phyloP scores from a whole-genome alignment of 1,140 invertebrate species.

The Samia ricini region DNA sequence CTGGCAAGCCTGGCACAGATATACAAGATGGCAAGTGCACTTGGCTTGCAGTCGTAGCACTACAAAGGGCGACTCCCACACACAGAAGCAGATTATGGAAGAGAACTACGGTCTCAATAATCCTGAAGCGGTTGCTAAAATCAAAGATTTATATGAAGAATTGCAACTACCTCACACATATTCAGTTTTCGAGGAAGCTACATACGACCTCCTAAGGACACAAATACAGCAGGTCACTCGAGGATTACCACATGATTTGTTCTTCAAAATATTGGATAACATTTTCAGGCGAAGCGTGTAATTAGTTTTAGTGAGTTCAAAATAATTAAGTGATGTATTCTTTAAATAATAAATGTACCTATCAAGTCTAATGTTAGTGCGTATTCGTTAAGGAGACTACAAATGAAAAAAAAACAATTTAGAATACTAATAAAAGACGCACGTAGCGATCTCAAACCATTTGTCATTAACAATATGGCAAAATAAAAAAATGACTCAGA shows the following conservation, averaged over 20 bases:
- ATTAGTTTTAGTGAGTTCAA: conserved; percentile 15
- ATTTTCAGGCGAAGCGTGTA: conserved; percentile 83
- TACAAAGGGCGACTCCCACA: conserved; percentile 85
- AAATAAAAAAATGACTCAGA: conserved; percentile 1
- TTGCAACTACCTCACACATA: conserved; percentile 88
- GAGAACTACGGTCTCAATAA: conserved; percentile 89
- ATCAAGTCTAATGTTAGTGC: not conserved
- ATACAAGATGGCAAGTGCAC: conserved; percentile 97
- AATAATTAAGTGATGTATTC: not conserved
- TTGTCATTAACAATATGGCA: not conserved
- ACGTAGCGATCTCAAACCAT: not conserved
- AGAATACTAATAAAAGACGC: not conserved
- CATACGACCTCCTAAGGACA: conserved; percentile 88
- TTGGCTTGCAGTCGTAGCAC: conserved; percentile 94
- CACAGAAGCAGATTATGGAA: conserved; percentile 88
- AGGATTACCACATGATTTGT: conserved; percentile 89
- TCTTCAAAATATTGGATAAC: conserved; percentile 89
- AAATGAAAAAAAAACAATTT: too few species aligned
- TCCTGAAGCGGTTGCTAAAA: conserved; percentile 81
- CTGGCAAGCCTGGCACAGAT: conserved; percentile 94
- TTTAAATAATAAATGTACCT: not conserved
- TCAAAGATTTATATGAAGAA: conserved; percentile 90
- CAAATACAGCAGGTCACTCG: conserved; percentile 92
- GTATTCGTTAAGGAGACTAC: not conserved
- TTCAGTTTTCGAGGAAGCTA: conserved; percentile 91